A percentile compares a stretch with the other conserved stretches of the same genome.
Evolutionary conservation across 2,888 invertebrate genomes (phyloP).

Genomic region (Tipula lateralis): DNA sequence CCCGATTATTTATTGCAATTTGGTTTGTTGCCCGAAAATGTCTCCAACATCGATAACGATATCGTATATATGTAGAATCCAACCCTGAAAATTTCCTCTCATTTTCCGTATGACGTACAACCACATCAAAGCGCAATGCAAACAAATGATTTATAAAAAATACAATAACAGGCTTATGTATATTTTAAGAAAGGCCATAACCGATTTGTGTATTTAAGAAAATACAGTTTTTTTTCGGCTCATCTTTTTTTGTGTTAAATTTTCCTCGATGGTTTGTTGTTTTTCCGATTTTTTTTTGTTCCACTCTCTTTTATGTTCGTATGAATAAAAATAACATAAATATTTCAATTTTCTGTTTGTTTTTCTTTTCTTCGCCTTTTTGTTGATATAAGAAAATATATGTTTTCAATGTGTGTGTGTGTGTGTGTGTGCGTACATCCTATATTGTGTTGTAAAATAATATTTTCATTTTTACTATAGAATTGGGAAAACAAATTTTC

Average conservation of each 20-base stretch:
- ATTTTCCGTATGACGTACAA: not conserved
- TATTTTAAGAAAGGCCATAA: conserved; percentile 19
- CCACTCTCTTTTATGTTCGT: not conserved
- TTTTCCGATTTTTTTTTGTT: conserved; percentile 3
- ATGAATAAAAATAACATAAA: conserved; percentile 1
- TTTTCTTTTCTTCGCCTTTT: not conserved
- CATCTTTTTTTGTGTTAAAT: not conserved
- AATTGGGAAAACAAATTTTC: conserved; percentile 11
- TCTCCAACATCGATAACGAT: not conserved
- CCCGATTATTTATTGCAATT: not conserved
- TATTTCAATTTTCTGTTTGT: conserved; percentile 11
- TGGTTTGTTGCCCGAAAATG: not conserved
- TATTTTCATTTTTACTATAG: not conserved
- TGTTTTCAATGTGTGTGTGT: not conserved
- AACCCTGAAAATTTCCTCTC: not conserved
- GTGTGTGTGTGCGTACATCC: not conserved
- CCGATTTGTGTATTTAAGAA: conserved; percentile 2
- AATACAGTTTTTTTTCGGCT: not conserved
- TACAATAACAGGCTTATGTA: not conserved
- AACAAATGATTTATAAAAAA: not conserved
- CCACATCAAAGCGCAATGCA: not conserved
- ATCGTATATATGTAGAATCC: not conserved
- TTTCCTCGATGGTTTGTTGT: conserved; percentile 15
- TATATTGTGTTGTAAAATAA: not conserved
- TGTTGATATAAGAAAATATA: not conserved